These are phyloP conservation scores for Notolepis coatsorum DNA, from an alignment of 2,797 vertebrate species.

Conservation along the genomic window DNA sequence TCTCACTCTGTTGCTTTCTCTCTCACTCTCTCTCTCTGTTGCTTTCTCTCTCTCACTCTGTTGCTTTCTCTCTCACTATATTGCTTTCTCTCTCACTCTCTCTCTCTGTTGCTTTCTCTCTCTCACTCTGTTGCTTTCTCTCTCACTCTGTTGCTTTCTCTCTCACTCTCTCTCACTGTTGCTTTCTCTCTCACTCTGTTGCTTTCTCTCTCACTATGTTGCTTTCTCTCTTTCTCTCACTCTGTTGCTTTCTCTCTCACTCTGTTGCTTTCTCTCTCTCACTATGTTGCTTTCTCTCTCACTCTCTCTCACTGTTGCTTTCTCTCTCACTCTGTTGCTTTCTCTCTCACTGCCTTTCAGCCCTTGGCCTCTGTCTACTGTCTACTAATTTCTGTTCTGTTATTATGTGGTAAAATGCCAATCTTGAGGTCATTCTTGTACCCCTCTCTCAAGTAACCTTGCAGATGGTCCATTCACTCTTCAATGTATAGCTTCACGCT, in stretches of 20 bases:
- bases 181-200: slow-evolving; percentile 16
- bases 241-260: slow-evolving; percentile 24
- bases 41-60: slow-evolving; percentile 2
- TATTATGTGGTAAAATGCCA: not conserved
- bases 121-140: slow-evolving; percentile 14
- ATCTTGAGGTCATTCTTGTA: no score
- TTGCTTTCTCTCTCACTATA: not conserved
- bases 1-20: slow-evolving; percentile 2
- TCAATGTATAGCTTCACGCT: not conserved
- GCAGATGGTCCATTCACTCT: not conserved
- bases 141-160: slow-evolving; percentile 39
- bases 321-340: no score
- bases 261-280: slow-evolving; percentile 33
- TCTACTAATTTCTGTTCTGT: not conserved
- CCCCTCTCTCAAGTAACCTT: not conserved
- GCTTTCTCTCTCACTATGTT: no score
- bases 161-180: not conserved
- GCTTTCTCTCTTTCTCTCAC: slow-evolving; percentile 50
- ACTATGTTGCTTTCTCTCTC: not conserved
- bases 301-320: slow-evolving; percentile 14
- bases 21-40: slow-evolving; percentile 45
- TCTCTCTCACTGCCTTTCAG: no score
- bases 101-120: slow-evolving; percentile 41
- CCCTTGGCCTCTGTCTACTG: not conserved
- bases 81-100: slow-evolving; percentile 11